phyloP scores from a whole-genome alignment of 1,140 invertebrate genomes.

The Uloborus diversus region DNA sequence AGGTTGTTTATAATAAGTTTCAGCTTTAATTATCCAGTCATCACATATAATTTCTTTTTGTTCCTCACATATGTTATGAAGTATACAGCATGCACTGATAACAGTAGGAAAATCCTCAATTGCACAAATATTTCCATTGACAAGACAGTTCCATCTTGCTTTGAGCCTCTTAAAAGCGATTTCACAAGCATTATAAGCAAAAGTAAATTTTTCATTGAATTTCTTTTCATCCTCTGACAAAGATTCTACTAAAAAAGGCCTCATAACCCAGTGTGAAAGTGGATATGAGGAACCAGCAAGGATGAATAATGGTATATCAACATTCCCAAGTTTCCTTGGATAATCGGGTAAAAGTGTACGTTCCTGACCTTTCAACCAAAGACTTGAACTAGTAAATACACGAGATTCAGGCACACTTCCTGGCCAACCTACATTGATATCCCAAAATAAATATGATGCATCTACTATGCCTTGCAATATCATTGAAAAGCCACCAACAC shows the following conservation, averaged over 20 bases:
- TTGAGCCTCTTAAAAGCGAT: conserved; percentile 39
- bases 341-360: conserved; percentile 17
- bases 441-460: conserved; percentile 33
- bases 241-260: conserved; percentile 9
- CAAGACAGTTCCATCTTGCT: conserved; percentile 34
- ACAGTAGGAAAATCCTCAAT: conserved; percentile 20
- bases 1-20: conserved; percentile 23
- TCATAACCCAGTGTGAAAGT: conserved; percentile 24
- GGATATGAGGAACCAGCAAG: conserved; percentile 25
- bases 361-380: conserved; percentile 36
- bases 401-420: conserved; percentile 30
- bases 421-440: conserved; percentile 34
- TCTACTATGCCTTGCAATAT: conserved; percentile 31
- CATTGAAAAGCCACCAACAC: background rate
- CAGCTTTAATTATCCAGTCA: conserved; percentile 24
- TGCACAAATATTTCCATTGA: conserved; percentile 1
- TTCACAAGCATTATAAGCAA: conserved; percentile 36
- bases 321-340: background rate
- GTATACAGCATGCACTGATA: conserved; percentile 27
- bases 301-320: conserved; percentile 22
- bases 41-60: conserved; percentile 15
- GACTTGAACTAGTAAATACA: conserved; percentile 21
- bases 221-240: conserved; percentile 3
- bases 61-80: conserved; percentile 36
- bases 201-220: conserved; percentile 38